Conservation (phyloP, 2,888 invertebrate genomes). For the Hirudinaria manillensis region DNA sequence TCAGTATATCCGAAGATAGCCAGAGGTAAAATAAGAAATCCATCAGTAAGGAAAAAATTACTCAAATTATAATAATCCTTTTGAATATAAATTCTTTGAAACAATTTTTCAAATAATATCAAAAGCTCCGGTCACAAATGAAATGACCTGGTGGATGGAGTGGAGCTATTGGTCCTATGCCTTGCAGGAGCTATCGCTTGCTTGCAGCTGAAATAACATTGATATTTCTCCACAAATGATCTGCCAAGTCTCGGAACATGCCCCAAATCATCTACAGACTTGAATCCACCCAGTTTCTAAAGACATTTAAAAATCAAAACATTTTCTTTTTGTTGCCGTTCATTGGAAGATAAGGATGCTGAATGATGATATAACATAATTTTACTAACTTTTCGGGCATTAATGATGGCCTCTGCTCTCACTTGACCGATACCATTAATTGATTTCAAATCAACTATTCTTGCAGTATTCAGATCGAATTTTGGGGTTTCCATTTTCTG, state of each 20-base stretch:
- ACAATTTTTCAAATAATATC: no score
- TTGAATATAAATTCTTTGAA: no score
- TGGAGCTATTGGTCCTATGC: not conserved
- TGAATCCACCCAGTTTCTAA: slow-evolving; percentile 50
- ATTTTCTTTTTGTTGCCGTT: not conserved
- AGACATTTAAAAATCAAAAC: slow-evolving; percentile 29
- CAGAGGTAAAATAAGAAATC: no score
- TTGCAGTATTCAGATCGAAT: slow-evolving; percentile 52
- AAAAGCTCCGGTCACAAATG: no score
- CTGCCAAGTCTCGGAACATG: slow-evolving; percentile 51
- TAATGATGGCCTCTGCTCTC: slow-evolving; percentile 53
- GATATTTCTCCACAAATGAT: slow-evolving; percentile 49
- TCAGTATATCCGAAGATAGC: no score
- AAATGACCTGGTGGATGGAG: not conserved
- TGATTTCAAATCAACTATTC: slow-evolving; percentile 50
- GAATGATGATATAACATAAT: not conserved
- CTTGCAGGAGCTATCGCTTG: not conserved
- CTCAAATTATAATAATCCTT: no score
- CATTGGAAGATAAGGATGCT: not conserved
- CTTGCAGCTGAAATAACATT: slow-evolving; percentile 42
- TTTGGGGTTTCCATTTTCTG: slow-evolving; percentile 34
- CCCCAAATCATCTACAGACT: slow-evolving; percentile 47
- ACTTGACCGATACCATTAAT: slow-evolving; percentile 51
- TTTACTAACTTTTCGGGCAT: slow-evolving; percentile 48
- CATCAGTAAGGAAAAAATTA: no score